Evolutionary conservation across 2,113 vertebrate genomes (phyloP).

Genomic region (Nothocercus nigrocapillus): DNA sequence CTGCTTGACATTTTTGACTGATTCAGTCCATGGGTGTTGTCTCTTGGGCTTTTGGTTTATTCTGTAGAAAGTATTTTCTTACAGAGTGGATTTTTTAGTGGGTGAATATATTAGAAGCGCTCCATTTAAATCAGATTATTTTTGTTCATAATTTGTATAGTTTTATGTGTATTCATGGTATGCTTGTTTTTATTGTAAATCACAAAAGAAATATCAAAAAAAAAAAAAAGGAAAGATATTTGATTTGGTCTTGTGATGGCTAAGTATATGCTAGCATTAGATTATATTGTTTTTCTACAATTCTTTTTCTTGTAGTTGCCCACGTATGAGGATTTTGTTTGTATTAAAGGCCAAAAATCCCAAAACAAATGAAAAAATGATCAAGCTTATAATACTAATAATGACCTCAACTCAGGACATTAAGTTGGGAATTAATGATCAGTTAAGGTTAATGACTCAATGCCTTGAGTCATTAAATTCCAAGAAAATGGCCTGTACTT

Average conservation of each 20-base stretch:
- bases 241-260: background rate
- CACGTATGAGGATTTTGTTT: slow-evolving; percentile 5
- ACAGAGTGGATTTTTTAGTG: background rate
- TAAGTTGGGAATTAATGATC: slow-evolving; percentile 73
- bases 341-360: background rate
- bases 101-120: slow-evolving; percentile 42
- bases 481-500: slow-evolving; percentile 59
- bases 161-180: slow-evolving; percentile 54
- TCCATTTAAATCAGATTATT: slow-evolving; percentile 22
- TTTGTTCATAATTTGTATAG: slow-evolving; percentile 20
- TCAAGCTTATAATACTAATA: slow-evolving; percentile 68
- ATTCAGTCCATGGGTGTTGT: background rate
- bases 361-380: slow-evolving; percentile 57
- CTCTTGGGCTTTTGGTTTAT: background rate
- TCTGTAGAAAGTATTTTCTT: background rate
- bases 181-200: slow-evolving; percentile 65
- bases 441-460: slow-evolving; percentile 74
- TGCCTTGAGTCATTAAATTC: slow-evolving; percentile 68
- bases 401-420: slow-evolving; percentile 72
- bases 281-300: background rate
- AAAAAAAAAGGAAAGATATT: background rate
- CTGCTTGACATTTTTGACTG: background rate
- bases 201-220: background rate
- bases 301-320: background rate
- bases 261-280: background rate